A percentile compares a stretch with the other conserved stretches of the same genome.
Evolutionary conservation across 2,113 vertebrate genomes (phyloP).

Genomic region (Nanorana parkeri): DNA sequence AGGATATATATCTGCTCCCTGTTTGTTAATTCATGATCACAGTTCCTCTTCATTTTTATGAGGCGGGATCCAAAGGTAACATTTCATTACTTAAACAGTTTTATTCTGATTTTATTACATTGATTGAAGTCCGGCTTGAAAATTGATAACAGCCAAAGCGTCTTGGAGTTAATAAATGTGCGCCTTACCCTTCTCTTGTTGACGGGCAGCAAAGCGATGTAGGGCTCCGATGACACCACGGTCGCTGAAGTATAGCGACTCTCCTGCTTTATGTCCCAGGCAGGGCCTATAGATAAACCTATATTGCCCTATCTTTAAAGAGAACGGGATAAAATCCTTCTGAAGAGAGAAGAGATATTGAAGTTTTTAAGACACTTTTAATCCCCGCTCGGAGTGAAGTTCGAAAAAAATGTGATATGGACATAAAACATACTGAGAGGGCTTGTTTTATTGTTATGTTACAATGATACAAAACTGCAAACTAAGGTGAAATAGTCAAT

Average conservation of each 20-base stretch:
- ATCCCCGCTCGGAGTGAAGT: constrained; percentile 47
- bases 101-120: constrained; percentile 58
- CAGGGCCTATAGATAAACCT: constrained; percentile 54
- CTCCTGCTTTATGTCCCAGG: constrained; percentile 35
- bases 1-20: constrained; percentile 57
- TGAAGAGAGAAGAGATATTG: constrained; percentile 34
- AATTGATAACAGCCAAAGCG: constrained; percentile 53
- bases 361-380: constrained; percentile 49
- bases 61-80: constrained; percentile 56
- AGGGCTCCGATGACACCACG: constrained; percentile 8
- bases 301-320: constrained; percentile 26
- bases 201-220: constrained; percentile 16
- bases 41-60: constrained; percentile 57
- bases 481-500: constrained; percentile 46
- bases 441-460: constrained; percentile 50
- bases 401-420: constrained; percentile 32
- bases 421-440: constrained; percentile 40
- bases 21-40: constrained; percentile 56
- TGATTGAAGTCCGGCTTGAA: constrained; percentile 54
- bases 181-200: constrained; percentile 40
- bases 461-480: constrained; percentile 50
- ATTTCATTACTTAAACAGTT: constrained; percentile 58
- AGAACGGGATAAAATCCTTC: constrained; percentile 23
- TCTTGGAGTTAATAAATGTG: constrained; percentile 51
- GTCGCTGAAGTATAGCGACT: constrained; percentile 6